phyloP scores from a whole-genome alignment of 2,797 vertebrate genomes.

The Muscicapa comitata region DNA sequence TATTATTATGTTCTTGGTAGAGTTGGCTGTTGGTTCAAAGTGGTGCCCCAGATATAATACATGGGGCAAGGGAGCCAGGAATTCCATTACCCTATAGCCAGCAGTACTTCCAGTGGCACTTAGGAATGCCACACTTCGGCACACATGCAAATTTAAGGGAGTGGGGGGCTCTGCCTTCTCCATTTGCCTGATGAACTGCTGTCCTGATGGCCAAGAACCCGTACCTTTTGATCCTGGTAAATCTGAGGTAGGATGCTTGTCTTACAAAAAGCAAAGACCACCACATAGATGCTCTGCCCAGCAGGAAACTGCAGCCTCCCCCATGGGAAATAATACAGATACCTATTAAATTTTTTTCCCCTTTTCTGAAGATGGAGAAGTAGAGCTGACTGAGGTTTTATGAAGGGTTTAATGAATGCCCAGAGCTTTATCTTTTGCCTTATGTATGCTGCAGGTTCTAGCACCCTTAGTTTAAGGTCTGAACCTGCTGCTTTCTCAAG shows the following conservation, averaged over 20 bases:
- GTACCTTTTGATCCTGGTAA: background rate
- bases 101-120: background rate
- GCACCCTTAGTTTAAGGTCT: background rate
- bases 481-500: background rate
- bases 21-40: constrained; percentile 64
- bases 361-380: background rate
- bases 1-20: constrained; percentile 76
- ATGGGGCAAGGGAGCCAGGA: background rate
- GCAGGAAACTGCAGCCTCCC: background rate
- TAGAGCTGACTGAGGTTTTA: background rate
- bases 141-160: background rate
- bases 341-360: background rate
- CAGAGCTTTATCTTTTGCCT: background rate
- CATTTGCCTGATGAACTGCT: background rate
- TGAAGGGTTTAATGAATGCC: background rate
- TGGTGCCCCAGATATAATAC: constrained; percentile 18
- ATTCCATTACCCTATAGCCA: background rate
- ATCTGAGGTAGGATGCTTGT: background rate
- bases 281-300: background rate
- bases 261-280: background rate
- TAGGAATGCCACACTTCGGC: background rate
- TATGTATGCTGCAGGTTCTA: background rate
- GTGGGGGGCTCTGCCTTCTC: background rate
- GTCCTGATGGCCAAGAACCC: background rate
- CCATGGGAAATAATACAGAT: background rate